These are phyloP conservation scores for Coreoperca whiteheadi DNA, from an alignment of 2,113 vertebrate species.

Conservation along the genomic window DNA sequence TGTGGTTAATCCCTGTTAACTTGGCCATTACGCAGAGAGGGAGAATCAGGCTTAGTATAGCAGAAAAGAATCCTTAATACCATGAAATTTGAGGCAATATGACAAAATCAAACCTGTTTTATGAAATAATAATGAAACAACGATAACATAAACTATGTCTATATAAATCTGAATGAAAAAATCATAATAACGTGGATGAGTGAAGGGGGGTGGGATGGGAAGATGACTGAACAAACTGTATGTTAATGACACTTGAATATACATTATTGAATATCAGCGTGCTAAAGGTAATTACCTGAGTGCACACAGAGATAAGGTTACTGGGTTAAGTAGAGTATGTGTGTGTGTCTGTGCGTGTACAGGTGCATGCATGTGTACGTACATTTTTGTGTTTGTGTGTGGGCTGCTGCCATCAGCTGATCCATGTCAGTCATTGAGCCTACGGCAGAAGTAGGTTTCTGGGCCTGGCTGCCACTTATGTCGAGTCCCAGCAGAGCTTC, in stretches of 20 bases:
- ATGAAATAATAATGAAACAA: background rate
- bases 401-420: conserved; percentile 43
- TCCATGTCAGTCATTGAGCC: conserved; percentile 56
- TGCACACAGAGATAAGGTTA: conserved; percentile 28
- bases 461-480: conserved; percentile 67
- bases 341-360: conserved; percentile 13
- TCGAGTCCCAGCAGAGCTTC: conserved; percentile 59
- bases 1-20: conserved; percentile 55
- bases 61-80: background rate
- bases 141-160: background rate
- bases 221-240: background rate
- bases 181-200: background rate
- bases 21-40: conserved; percentile 1
- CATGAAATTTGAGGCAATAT: background rate
- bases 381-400: background rate
- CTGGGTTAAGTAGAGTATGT: conserved; percentile 43
- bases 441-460: conserved; percentile 83
- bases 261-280: conserved; percentile 37
- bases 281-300: conserved; percentile 54
- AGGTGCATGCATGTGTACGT: too few relatives aligned
- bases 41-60: conserved; percentile 1
- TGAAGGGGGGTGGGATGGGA: background rate
- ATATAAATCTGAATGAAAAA: background rate
- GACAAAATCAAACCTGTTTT: background rate
- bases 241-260: conserved; percentile 22